These are phyloP conservation scores for Sanderia malayensis DNA, from an alignment of 30 jellyfish, hydroid and myxozoan species.

Conservation along the genomic window DNA sequence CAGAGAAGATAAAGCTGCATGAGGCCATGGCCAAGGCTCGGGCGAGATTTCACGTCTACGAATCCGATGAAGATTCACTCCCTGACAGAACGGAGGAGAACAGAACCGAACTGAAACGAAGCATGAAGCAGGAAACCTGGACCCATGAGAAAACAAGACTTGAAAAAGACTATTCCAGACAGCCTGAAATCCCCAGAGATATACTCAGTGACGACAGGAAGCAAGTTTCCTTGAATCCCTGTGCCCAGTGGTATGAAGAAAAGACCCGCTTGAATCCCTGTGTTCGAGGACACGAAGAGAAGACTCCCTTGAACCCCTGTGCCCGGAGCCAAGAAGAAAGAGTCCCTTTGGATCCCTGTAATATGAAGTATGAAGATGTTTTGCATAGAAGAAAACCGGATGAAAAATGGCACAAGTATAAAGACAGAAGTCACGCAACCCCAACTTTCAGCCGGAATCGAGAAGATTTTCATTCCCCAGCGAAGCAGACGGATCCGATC, in stretches of 20 bases:
- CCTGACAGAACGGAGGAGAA: constrained; percentile 1
- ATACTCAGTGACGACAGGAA: background rate
- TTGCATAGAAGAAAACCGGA: background rate
- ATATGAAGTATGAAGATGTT: background rate
- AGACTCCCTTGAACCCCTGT: constrained; percentile 1
- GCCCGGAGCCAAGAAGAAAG: background rate
- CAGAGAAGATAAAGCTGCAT: background rate
- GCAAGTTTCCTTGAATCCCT: background rate
- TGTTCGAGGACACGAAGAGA: background rate
- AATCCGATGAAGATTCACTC: background rate
- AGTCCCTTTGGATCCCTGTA: background rate
- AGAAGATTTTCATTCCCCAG: background rate
- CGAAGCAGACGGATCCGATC: background rate
- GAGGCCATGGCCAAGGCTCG: constrained; percentile 4
- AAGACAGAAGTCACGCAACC: constrained; percentile 1
- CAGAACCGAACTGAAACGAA: background rate
- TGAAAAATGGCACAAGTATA: background rate
- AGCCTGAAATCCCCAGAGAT: constrained; percentile 3
- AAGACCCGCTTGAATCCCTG: background rate
- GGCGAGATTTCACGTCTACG: background rate
- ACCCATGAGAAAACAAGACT: constrained; percentile 1
- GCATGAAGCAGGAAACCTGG: constrained; percentile 2
- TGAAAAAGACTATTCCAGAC: background rate
- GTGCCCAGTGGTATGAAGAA: background rate
- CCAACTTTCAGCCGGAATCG: background rate